Percentiles rank a stretch among this genome's conserved stretches.
phyloP scores from a whole-genome alignment of 1,140 invertebrate species.

The Globodera rostochiensis region DNA sequence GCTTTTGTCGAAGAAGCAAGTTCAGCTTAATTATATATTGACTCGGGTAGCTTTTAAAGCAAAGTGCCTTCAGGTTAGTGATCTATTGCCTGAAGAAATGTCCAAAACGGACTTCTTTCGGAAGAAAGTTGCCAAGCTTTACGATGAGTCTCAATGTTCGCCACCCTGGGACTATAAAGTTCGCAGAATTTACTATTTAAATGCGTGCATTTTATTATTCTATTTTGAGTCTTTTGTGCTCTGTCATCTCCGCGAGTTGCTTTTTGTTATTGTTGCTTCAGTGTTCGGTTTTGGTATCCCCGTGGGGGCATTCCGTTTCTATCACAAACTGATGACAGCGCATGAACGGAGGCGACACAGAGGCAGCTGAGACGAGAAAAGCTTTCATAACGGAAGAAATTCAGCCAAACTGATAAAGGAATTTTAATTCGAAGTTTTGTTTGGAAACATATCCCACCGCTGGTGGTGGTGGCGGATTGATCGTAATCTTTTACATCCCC shows the following conservation, averaged over 20 bases:
- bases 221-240: constrained; percentile 8
- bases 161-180: constrained; percentile 7
- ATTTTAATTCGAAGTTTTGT: not conserved
- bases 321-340: not conserved
- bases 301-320: not conserved
- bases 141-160: not conserved
- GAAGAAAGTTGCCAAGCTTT: not conserved
- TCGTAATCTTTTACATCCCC: not conserved
- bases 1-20: not conserved
- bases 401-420: not conserved
- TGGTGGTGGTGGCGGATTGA: no score
- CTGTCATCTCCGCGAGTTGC: not conserved
- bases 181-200: not conserved
- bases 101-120: not conserved
- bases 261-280: not conserved
- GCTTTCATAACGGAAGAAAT: not conserved
- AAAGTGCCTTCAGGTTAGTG: not conserved
- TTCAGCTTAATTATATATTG: no score
- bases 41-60: not conserved
- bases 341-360: not conserved
- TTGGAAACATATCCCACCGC: not conserved
- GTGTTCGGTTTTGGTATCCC: not conserved
- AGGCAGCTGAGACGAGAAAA: not conserved
- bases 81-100: constrained; percentile 5
- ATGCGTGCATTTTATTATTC: not conserved